phyloP scores from a whole-genome alignment of 2,797 vertebrate species.

The Moxostoma hubbsi region DNA sequence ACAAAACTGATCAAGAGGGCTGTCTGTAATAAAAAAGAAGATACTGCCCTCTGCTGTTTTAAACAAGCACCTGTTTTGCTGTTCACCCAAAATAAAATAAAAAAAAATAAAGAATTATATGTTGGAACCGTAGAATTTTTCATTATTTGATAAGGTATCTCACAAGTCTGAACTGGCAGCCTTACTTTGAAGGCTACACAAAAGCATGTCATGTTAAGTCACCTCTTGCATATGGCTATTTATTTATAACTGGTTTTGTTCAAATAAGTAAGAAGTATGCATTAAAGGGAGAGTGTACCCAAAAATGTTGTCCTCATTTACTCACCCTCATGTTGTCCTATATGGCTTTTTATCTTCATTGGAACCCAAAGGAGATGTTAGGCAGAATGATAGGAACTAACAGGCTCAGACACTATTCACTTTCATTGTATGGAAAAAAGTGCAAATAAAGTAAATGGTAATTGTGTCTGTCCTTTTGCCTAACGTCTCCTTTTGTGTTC shows the following conservation, averaged over 20 bases:
- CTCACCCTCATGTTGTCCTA: too few relatives aligned
- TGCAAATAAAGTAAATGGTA: too few relatives aligned
- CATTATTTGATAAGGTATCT: conserved; percentile 41
- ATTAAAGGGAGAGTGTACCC: too few relatives aligned
- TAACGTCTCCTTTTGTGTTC: too few relatives aligned
- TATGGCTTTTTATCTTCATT: too few relatives aligned
- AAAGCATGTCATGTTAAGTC: neutral
- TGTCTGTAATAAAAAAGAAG: neutral
- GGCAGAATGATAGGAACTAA: too few relatives aligned
- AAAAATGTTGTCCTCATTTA: too few relatives aligned
- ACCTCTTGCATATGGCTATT: neutral
- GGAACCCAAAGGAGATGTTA: too few relatives aligned
- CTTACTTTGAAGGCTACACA: conserved; percentile 12
- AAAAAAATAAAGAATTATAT: neutral
- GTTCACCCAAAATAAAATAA: neutral
- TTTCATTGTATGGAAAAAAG: too few relatives aligned
- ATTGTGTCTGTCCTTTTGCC: too few relatives aligned
- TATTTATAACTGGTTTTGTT: conserved; percentile 14
- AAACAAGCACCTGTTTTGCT: conserved; percentile 6
- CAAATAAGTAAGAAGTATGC: conserved; percentile 5
- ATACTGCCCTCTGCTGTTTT: conserved; percentile 46
- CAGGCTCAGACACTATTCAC: too few relatives aligned
- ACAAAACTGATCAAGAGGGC: neutral
- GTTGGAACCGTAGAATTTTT: neutral
- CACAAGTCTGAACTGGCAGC: conserved; percentile 2